Base-by-base conservation (phyloP, 2,888 invertebrate species). In the Pyralis farinalis region DNA sequence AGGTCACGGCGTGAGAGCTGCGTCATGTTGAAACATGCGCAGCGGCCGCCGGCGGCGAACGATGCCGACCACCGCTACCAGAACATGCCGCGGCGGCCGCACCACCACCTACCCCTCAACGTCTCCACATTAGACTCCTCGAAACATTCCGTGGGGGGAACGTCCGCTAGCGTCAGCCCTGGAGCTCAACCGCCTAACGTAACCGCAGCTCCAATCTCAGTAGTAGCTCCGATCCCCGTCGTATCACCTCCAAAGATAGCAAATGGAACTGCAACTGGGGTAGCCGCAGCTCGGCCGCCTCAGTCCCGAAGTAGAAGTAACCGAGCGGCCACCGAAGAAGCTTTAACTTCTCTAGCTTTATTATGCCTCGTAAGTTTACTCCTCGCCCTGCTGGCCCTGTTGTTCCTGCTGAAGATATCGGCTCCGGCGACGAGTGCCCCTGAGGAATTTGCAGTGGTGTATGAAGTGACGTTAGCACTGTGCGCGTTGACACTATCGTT, bases 391-490 rank as follows among this genome's bases (percentile, higher is more conserved):
- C 88, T 97, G 43, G 96, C 97, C 36, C 82, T 97, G 50, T 93
- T 97, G 68, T 96, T 97, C 69, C 90, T 97, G 50, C 86, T 97
- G 64, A 95, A 96, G 90, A 95, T 96, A 68, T 95, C 96, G 7
- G 94, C 94, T 49, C 93, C 73, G 75, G 92, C 58, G 89, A 67
- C 90, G 67, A 67, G 91, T 53, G 83, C 92, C 34, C 85, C 92
- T 16, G 96, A 96, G 71, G 96, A 97, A 73, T 96, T 96, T 71
- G 94, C 94, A 45, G 94, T 96, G 59, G 96, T 97, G 50, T 95
- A 96, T 78, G 97, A 97, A 90, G 97, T 97, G 70, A 97, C 97
- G 37, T 90, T 97, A 71, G 97, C 97, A 21, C 90, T 97, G 68
- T 95, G 96, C 73, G 96, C 97, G 44, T 91, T 97, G 67, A 96